A percentile compares a stretch with the other conserved stretches of the same genome.
phyloP scores from a whole-genome alignment of 2,113 vertebrate species.

The Spheniscus mendiculus region DNA sequence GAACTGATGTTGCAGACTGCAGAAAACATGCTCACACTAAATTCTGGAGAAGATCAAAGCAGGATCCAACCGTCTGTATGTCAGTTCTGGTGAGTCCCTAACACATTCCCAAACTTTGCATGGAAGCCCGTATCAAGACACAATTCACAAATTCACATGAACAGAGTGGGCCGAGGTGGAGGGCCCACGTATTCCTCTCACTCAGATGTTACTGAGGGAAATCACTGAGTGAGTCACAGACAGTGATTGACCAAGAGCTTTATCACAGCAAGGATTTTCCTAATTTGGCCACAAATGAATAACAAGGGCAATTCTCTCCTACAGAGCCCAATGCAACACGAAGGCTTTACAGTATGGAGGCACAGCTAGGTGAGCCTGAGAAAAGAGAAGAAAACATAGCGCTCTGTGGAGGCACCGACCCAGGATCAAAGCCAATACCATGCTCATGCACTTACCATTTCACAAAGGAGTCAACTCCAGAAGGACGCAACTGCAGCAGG shows the following conservation, averaged over 20 bases:
- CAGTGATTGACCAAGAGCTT: background rate
- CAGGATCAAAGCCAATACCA: background rate
- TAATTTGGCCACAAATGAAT: background rate
- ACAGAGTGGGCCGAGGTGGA: background rate
- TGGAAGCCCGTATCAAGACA: background rate
- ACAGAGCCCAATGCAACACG: background rate
- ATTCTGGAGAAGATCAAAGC: background rate
- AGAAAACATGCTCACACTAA: background rate
- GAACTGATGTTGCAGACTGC: background rate
- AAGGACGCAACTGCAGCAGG: slow-evolving; percentile 71
- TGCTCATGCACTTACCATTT: slow-evolving; percentile 59
- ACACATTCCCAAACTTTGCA: background rate
- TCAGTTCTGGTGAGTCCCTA: background rate
- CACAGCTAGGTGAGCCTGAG: background rate
- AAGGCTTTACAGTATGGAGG: background rate
- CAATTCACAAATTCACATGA: background rate
- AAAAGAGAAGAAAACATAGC: background rate
- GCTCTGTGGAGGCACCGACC: background rate
- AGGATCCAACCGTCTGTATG: background rate
- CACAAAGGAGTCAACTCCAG: slow-evolving; percentile 75
- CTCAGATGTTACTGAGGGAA: background rate
- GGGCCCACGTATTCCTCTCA: background rate
- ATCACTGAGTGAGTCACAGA: background rate
- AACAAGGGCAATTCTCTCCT: background rate
- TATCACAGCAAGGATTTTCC: background rate